Conservation (phyloP, 2,113 vertebrate genomes). For the Mugil cephalus region DNA sequence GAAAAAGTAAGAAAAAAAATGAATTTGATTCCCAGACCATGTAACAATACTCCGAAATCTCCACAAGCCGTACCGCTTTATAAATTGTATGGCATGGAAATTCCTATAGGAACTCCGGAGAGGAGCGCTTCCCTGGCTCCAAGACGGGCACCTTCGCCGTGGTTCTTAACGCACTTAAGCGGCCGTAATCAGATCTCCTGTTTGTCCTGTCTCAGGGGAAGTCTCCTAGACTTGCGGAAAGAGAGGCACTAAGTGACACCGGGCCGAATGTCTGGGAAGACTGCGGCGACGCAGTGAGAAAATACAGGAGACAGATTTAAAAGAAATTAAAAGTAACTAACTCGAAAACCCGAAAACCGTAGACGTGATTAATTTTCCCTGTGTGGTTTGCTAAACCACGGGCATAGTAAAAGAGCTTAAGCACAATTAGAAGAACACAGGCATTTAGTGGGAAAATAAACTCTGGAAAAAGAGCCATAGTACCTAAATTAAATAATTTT, state of each 20-base stretch:
- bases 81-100: neutral
- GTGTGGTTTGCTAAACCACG: too few relatives aligned
- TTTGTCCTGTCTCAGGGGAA: conserved; percentile 27
- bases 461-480: too few relatives aligned
- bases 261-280: neutral
- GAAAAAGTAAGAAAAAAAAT: too few relatives aligned
- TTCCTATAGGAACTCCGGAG: neutral
- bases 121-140: neutral
- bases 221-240: conserved; percentile 9
- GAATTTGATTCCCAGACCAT: conserved; percentile 13
- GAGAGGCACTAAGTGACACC: neutral
- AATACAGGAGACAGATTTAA: too few relatives aligned
- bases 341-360: too few relatives aligned
- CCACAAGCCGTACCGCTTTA: neutral
- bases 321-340: too few relatives aligned
- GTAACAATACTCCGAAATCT: neutral
- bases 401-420: too few relatives aligned
- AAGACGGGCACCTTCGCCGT: neutral
- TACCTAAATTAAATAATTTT: too few relatives aligned
- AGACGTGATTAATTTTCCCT: too few relatives aligned
- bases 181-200: conserved; percentile 30
- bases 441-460: too few relatives aligned
- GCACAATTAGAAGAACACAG: too few relatives aligned
- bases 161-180: conserved; percentile 20
- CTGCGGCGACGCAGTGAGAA: neutral